Base-by-base conservation (phyloP, 2,888 invertebrate genomes). In the Bibio marci region DNA sequence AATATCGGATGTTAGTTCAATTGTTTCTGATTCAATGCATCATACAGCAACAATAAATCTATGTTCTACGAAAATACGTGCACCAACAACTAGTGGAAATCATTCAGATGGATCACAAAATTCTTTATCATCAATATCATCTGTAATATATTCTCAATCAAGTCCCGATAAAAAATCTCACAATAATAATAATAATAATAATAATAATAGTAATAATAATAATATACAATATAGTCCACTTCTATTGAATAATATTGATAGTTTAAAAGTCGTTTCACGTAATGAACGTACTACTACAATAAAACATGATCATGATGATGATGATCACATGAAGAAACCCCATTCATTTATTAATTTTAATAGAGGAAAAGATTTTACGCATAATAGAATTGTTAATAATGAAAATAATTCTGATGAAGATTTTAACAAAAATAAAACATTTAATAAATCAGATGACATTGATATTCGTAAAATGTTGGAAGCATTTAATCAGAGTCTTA, bases 401-500 rank as follows among this genome's bases (percentile, higher is more conserved):
- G 22, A 22, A 6, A 22, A 22, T 6, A 22, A 22, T 22, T 6
- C 8, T 22, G 22, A 22, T 6, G 4, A 4, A 22, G 8, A 6
- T 22, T 6, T 22, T 22, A 22, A 22, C 8, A 8, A 4, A 6
- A 8, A 22, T 22, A 22, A 22, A 22, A 22, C 8, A 22, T 22
- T 22, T 6, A n/a, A n/a, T n/a, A n/a, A n/a, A n/a, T n/a, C n/a
- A n/a, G n/a, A n/a, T n/a, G n/a, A n/a, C 30, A 43, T 47, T 6
- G 44, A 52, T 26, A 51, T 55, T 22, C 49, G 47, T 30, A 47
- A 52, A 39, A 45, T 56, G 5, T 43, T 57, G 11, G 46, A 50
- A 28, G 54, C 55, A 37, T 57, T 57, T 28, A 56, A 56, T 45
- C 49, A 52, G 30, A 56, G 53, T 38, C 45, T 57, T 2, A 50